phyloP scores from a whole-genome alignment of 1,140 invertebrate species.

The Brachionus plicatilis region DNA sequence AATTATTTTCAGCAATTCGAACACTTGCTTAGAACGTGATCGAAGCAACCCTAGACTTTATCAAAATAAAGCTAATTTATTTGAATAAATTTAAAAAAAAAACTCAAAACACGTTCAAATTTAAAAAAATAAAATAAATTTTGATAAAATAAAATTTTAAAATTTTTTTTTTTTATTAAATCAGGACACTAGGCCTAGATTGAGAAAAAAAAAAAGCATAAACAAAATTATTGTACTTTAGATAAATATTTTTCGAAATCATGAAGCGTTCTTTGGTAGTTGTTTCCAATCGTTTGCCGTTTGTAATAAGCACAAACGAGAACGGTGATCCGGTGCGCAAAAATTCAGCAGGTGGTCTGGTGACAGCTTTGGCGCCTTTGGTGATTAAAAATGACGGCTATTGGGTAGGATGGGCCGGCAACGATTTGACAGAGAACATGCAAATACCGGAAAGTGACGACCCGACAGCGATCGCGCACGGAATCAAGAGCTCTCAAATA shows the following conservation, averaged over 20 bases:
- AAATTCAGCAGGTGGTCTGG: conserved; percentile 64
- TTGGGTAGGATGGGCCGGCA: conserved; percentile 83
- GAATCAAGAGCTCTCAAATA: conserved; percentile 70
- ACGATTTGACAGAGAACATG: conserved; percentile 61
- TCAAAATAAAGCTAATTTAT: background rate
- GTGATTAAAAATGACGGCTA: conserved; percentile 74
- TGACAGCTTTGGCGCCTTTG: conserved; percentile 80
- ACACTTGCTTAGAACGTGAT: background rate
- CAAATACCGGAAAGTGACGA: conserved; percentile 77
- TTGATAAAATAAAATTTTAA: background rate
- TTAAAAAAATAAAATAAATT: background rate
- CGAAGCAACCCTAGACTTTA: background rate
- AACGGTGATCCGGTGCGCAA: background rate
- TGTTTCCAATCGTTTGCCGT: conserved; percentile 36
- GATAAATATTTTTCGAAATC: background rate
- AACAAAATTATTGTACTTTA: background rate
- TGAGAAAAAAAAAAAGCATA: background rate
- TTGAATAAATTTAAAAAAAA: background rate
- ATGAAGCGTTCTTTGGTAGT: conserved; percentile 22
- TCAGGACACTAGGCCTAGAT: background rate
- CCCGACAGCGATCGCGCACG: conserved; percentile 70
- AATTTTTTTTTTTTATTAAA: background rate
- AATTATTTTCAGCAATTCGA: background rate
- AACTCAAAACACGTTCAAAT: background rate
- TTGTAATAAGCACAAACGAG: background rate